Base-by-base conservation (phyloP, 2,888 invertebrate species). In the Catocala sponsa region DNA sequence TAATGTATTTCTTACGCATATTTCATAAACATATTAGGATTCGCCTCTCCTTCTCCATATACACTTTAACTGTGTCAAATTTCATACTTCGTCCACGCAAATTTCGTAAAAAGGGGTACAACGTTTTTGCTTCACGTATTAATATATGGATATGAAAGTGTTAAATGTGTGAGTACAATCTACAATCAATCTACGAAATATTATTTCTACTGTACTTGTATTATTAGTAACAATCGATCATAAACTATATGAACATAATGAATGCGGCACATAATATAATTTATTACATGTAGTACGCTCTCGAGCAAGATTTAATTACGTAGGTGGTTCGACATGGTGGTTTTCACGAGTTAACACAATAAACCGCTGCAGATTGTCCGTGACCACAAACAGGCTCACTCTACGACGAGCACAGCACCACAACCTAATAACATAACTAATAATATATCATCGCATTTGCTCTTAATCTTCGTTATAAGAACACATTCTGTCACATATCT, bases 341-440 rank as follows among this genome's bases (percentile, higher is more conserved):
- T n/a, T 65, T 63, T 58, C 71, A 65, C 51, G 52, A 72, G 66
- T 55, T 79, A 80, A 79, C 64, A 63, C 70, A 74, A 78, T 80
- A 73, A 69, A 72, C 61, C 58, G 59, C 52, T 71, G 68, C 68
- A 69, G 73, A 63, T 56, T 57, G 55, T 44, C 54, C 55, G 51
- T 62, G 65, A 68, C 77, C 77, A 55, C 70, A 68, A 77, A 76
- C 74, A 71, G 78, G 73, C 70, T 66, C 63, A 68, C 74, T 75
- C 64, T 74, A 65, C 73, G 72, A 68, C 68, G 72, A 78, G 79
- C 74, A 75, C 55, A 68, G 65, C 55, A 56, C 70, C 72, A 63
- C 73, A 70, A 72, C 56, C 63, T 70, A 74, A 25, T 25, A 25
- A 25, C 2, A 25, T 25, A 25, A 64, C 46, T 72, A 78, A 76